These are phyloP conservation scores for Camelus dromedarius DNA, from an alignment of 2,113 vertebrate species.

Conservation along the genomic window DNA sequence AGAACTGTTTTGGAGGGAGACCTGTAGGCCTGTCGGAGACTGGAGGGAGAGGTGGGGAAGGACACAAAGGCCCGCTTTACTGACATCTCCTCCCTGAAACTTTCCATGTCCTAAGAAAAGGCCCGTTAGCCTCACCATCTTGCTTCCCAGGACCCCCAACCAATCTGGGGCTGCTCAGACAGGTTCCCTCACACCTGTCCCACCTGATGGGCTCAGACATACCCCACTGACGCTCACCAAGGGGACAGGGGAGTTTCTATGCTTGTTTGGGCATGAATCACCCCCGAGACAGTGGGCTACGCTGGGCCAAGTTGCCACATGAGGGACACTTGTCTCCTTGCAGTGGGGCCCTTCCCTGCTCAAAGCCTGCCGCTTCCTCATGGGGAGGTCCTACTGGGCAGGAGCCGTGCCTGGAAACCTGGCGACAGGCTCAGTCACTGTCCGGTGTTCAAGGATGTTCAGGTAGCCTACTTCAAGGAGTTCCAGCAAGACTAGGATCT, in stretches of 20 bases:
- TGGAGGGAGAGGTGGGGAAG: neutral
- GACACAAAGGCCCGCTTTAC: accelerated
- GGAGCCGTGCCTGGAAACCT: accelerated
- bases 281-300: accelerated
- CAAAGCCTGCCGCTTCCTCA: accelerated
- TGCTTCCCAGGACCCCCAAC: neutral
- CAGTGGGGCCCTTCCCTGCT: neutral
- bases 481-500: conserved; percentile 48
- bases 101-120: neutral
- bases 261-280: neutral
- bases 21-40: neutral
- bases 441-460: neutral
- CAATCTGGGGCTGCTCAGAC: neutral
- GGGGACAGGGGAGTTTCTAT: neutral
- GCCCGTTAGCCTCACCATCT: neutral
- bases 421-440: accelerated
- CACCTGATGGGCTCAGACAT: neutral
- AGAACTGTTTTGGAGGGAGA: accelerated
- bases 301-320: accelerated
- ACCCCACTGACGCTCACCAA: neutral
- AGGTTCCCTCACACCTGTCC: neutral
- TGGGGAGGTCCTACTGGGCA: neutral
- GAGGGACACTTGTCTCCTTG: neutral
- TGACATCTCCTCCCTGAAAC: neutral
- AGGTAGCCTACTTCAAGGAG: neutral